Conservation (phyloP, 37 sponge, comb jelly and placozoan species). For the Ephydatia muelleri region DNA sequence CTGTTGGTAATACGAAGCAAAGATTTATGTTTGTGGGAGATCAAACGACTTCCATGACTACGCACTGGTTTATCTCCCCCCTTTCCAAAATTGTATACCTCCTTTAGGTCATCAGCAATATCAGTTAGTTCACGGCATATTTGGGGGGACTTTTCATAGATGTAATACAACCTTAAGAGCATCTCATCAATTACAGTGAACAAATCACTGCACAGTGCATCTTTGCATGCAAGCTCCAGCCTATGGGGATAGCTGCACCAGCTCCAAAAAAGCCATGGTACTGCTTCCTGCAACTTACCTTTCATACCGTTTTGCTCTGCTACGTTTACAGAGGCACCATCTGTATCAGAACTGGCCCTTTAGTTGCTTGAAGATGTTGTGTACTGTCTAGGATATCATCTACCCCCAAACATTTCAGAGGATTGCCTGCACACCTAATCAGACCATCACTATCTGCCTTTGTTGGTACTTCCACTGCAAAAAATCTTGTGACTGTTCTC, state of each 20-base stretch:
- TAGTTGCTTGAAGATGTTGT: conserved; percentile 8
- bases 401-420: conserved; percentile 40
- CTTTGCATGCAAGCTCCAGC: conserved; percentile 60
- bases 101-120: conserved; percentile 37
- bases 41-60: conserved; percentile 48
- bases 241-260: conserved; percentile 66
- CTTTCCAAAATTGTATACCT: conserved; percentile 27
- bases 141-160: conserved; percentile 58
- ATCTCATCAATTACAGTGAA: conserved; percentile 44
- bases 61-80: conserved; percentile 44
- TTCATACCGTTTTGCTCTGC: conserved; percentile 52
- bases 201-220: conserved; percentile 44
- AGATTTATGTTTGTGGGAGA: conserved; percentile 44
- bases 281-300: conserved; percentile 24
- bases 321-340: conserved; percentile 64
- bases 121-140: conserved; percentile 29
- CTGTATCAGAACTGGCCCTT: conserved; percentile 54
- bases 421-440: conserved; percentile 28
- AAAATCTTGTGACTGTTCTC: conserved; percentile 15
- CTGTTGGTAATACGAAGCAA: conserved; percentile 29
- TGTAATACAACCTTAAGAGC: conserved; percentile 47
- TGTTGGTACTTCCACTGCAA: conserved; percentile 1
- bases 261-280: conserved; percentile 57
- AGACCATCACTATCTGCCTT: conserved; percentile 60
- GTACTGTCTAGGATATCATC: conserved; percentile 25